Conservation (phyloP, 2,888 invertebrate species). For the Eutolmus rufibarbis region DNA sequence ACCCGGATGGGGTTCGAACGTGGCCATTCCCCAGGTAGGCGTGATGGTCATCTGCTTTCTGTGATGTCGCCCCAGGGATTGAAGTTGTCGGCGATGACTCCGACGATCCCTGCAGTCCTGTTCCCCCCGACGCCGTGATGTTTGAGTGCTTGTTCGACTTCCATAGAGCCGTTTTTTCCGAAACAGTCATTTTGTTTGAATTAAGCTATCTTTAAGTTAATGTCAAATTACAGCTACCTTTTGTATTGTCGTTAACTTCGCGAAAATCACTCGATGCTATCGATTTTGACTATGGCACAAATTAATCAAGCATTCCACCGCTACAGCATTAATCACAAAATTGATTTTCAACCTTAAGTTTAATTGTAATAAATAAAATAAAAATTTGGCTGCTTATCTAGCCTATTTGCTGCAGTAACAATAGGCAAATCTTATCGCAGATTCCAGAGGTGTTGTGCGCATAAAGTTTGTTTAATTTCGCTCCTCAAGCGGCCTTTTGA, state of each 20-base stretch:
- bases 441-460: slow-evolving; percentile 31
- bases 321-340: background rate
- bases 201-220: slow-evolving; percentile 3
- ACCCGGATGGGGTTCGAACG: slow-evolving; percentile 37
- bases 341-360: background rate
- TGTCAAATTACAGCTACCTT: background rate
- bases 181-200: slow-evolving; percentile 49
- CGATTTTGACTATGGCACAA: slow-evolving; percentile 31
- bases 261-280: slow-evolving; percentile 11
- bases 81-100: slow-evolving; percentile 20
- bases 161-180: slow-evolving; percentile 52
- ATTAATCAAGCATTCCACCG: slow-evolving; percentile 1
- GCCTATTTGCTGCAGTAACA: background rate
- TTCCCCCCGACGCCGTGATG: slow-evolving; percentile 46
- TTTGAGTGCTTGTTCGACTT: slow-evolving; percentile 46
- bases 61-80: slow-evolving; percentile 15
- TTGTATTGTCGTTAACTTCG: slow-evolving; percentile 26
- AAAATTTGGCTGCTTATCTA: background rate
- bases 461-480: slow-evolving; percentile 7
- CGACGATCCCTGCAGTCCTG: slow-evolving; percentile 32
- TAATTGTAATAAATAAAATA: slow-evolving; percentile 27
- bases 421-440: background rate
- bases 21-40: slow-evolving; percentile 41
- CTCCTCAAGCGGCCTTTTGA: background rate
- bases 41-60: slow-evolving; percentile 13